Percentiles rank a stretch among this genome's conserved stretches.
Conservation (phyloP, 2,113 vertebrate genomes). For the Eonycteris spelaea region DNA sequence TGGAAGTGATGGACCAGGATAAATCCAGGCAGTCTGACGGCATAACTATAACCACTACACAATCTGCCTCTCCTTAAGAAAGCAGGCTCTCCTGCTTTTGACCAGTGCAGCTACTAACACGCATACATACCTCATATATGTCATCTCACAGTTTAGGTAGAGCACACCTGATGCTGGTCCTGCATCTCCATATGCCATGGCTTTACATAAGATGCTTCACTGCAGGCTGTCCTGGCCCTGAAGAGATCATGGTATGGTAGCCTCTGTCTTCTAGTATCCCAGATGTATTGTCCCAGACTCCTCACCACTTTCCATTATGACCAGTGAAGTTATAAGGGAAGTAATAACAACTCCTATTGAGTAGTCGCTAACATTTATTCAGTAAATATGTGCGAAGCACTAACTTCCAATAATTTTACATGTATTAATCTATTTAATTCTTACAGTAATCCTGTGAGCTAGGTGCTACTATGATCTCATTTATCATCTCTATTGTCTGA, state of each 20-base stretch:
- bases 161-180: neutral
- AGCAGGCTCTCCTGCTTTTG: neutral
- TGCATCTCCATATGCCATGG: neutral
- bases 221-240: neutral
- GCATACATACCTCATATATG: fast-evolving
- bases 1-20: neutral
- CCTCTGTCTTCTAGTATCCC: neutral
- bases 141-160: neutral
- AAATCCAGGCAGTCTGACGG: neutral
- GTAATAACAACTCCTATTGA: neutral
- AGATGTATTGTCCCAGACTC: neutral
- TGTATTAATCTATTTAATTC: neutral
- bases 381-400: neutral
- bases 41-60: neutral
- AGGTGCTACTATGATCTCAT: neutral
- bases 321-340: neutral
- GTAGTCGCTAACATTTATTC: neutral
- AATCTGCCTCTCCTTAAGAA: neutral
- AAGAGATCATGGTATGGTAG: neutral
- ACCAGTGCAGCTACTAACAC: neutral
- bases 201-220: neutral
- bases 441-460: neutral
- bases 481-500: neutral
- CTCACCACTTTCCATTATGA: neutral
- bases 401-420: neutral